phyloP scores from a whole-genome alignment of 2,888 invertebrate species.

The Philhelius pedissequus region DNA sequence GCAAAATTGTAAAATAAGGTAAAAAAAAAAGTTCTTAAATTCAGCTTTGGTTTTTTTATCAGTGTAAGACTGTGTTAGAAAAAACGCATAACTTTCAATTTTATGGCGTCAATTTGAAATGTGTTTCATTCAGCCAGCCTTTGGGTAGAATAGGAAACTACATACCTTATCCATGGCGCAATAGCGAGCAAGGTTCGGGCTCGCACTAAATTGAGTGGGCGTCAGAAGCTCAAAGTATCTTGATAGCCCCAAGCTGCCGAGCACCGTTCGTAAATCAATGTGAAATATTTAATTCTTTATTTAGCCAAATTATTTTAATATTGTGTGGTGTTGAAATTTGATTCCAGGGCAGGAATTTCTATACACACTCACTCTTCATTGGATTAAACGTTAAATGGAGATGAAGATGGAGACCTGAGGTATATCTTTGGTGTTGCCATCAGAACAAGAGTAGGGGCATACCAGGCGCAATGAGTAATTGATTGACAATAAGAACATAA shows the following conservation, averaged over 20 bases:
- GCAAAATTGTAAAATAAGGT: too few relatives aligned
- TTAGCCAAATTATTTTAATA: slow-evolving; percentile 69
- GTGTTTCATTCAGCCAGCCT: slow-evolving; percentile 47
- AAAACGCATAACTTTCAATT: slow-evolving; percentile 10
- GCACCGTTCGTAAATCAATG: slow-evolving; percentile 60
- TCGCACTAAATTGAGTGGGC: slow-evolving; percentile 59
- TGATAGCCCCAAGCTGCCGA: slow-evolving; percentile 60
- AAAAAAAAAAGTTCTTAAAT: too few relatives aligned
- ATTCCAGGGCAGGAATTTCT: slow-evolving; percentile 58
- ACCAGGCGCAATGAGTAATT: slow-evolving; percentile 55
- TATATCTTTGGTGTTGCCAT: background rate
- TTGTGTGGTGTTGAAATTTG: slow-evolving; percentile 67
- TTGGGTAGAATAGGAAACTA: slow-evolving; percentile 29
- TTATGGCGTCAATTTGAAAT: slow-evolving; percentile 41
- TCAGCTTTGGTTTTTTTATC: background rate
- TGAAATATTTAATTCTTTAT: slow-evolving; percentile 69
- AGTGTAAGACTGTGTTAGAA: background rate
- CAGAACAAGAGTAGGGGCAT: background rate
- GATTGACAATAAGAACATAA: slow-evolving; percentile 65
- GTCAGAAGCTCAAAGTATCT: slow-evolving; percentile 68
- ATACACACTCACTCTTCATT: background rate
- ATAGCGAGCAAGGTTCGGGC: slow-evolving; percentile 41
- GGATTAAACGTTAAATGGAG: background rate
- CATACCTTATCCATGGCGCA: slow-evolving; percentile 1
- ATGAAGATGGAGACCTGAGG: background rate